Evolutionary conservation across 2,797 vertebrate species (phyloP), one percentile per base, ranked within the genome.

Genomic region (Antrozous pallidus): DNA sequence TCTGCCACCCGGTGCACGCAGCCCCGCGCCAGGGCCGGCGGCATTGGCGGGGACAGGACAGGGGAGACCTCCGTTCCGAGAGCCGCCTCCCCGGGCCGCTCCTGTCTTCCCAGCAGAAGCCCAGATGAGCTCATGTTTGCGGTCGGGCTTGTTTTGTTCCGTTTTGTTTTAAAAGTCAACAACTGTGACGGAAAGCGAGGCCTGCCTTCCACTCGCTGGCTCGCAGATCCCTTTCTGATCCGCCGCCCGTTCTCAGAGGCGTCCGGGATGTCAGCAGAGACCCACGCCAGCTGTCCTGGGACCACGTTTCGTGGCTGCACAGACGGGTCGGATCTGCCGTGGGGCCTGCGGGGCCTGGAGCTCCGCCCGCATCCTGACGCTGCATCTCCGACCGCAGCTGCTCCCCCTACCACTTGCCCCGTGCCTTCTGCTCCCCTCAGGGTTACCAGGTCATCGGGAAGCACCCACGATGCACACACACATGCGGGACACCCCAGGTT

Each of bases 41-140:
- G 45, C 18, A 6, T 3, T 6, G 0, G 1, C 5, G 6, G 5
- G n/a, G 16, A 7, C 18, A 1, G 14, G 0, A 3, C 9, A 0
- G 1, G 1, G 28, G 47, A 63, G 51, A 18, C 11, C 1, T 6
- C 22, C 49, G 0, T 12, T 8, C 67, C 12, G 7, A 7, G 2
- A 3, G 17, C 58, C 1, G 0, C 12, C 36, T 0, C 36, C 49
- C 33, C 0, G 42, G 42, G 9, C 20, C 6, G 1, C 56, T 3
- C 0, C 0, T n/a, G 0, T 18, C 56, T 24, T 61, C 9, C n/a
- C 36, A 0, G 47, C 85, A 38, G 26, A n/a, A 42, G 47, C n/a
- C 56, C 65, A 1, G 17, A 13, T 24, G 56, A 69, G 33, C 69
- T 78, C 71, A 0, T 45, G 80, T 28, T 47, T 58, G 67, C 4